A percentile compares a stretch with the other conserved stretches of the same genome.
Conservation (phyloP, 2,113 vertebrate species). For the Ammospiza nelsoni region DNA sequence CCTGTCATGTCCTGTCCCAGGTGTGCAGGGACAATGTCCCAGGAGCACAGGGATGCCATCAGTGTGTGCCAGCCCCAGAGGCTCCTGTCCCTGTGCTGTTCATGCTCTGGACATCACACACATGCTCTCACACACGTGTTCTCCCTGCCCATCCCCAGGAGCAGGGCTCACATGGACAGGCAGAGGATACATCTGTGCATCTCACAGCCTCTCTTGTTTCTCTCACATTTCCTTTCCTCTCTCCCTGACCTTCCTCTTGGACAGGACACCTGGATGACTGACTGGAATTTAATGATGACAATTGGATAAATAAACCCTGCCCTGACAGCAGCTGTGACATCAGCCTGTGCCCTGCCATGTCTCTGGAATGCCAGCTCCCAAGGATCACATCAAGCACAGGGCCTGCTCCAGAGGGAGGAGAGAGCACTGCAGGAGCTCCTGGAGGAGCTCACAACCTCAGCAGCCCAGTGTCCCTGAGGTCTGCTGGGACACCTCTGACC, state of each 20-base stretch:
- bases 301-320: background rate
- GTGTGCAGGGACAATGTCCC: accelerated
- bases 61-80: background rate
- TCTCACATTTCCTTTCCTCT: constrained; percentile 1
- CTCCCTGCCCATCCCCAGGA: background rate
- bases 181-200: background rate
- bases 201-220: background rate
- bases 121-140: accelerated
- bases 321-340: background rate
- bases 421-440: background rate
- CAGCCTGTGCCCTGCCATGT: background rate
- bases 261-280: constrained; percentile 20
- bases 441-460: background rate
- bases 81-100: background rate
- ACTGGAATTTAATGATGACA: background rate
- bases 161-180: background rate
- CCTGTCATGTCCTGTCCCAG: background rate
- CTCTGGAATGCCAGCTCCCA: accelerated
- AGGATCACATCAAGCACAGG: accelerated
- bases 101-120: background rate
- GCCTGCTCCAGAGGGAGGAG: background rate
- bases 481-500: background rate
- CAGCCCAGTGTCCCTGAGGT: background rate
- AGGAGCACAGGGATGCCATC: background rate
- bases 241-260: constrained; percentile 28